A percentile compares a stretch with the other conserved stretches of the same genome.
These are phyloP conservation scores for Electrona antarctica DNA, from an alignment of 2,113 vertebrate genomes.

Conservation along the genomic window DNA sequence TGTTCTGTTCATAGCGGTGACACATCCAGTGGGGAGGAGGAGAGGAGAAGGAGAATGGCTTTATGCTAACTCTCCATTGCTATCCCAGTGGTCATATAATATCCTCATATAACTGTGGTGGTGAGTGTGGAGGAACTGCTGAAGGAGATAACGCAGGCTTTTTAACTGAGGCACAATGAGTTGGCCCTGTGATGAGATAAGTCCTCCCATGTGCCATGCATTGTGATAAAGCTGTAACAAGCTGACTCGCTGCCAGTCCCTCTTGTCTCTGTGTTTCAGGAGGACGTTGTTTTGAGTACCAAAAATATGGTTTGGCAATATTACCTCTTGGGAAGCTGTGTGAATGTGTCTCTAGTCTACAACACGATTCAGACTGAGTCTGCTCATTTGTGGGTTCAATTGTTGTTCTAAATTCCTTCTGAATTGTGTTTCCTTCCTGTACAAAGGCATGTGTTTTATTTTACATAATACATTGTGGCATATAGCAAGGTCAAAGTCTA, in stretches of 20 bases:
- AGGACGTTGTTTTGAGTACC: slow-evolving; percentile 22
- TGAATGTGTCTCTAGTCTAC: slow-evolving; percentile 23
- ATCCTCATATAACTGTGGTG: slow-evolving; percentile 3
- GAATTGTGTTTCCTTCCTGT: slow-evolving; percentile 9
- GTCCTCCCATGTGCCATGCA: slow-evolving; percentile 30
- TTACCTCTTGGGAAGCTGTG: slow-evolving; percentile 17
- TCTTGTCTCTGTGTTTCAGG: slow-evolving; percentile 31
- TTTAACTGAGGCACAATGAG: slow-evolving; percentile 54
- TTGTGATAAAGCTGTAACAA: slow-evolving; percentile 48
- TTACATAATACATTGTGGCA: slow-evolving; percentile 56
- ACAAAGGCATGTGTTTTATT: slow-evolving; percentile 58
- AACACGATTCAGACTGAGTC: neutral
- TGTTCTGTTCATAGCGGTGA: slow-evolving; percentile 27
- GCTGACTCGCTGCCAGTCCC: slow-evolving; percentile 47
- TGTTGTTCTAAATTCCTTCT: slow-evolving; percentile 5
- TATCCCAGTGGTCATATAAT: slow-evolving; percentile 33
- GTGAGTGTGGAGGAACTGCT: slow-evolving; percentile 57
- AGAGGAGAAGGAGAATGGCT: slow-evolving; percentile 32
- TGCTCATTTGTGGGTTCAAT: slow-evolving; percentile 10
- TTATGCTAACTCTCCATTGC: slow-evolving; percentile 32
- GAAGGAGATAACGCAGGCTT: slow-evolving; percentile 64
- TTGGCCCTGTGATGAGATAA: slow-evolving; percentile 28
- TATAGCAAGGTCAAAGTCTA: slow-evolving; percentile 52
- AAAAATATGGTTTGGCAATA: slow-evolving; percentile 34
- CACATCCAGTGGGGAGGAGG: slow-evolving; percentile 30